A percentile compares a stretch with the other conserved stretches of the same genome.
phyloP scores from a whole-genome alignment of 2,888 invertebrate species.

The Epinotia nisella region DNA sequence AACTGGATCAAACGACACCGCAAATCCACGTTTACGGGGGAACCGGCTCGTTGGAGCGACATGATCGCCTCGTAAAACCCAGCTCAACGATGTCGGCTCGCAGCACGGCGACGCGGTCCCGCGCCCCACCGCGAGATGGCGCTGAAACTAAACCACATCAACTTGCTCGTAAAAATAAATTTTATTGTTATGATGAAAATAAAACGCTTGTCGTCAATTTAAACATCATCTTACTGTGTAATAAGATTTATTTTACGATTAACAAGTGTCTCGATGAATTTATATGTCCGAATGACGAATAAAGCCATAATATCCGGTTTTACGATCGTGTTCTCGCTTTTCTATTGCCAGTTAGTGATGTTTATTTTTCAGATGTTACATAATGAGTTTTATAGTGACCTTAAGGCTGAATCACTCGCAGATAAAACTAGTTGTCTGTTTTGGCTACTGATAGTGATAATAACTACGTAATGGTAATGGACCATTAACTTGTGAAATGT shows the following conservation, averaged over 20 bases:
- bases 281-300: constrained; percentile 82
- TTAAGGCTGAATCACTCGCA: constrained; percentile 58
- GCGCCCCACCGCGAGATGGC: constrained; percentile 70
- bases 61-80: constrained; percentile 69
- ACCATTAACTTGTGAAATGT: constrained; percentile 33
- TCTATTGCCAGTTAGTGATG: constrained; percentile 74
- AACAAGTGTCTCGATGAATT: constrained; percentile 85
- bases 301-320: constrained; percentile 80
- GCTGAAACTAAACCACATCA: constrained; percentile 63
- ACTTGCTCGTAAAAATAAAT: constrained; percentile 81
- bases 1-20: constrained; percentile 52
- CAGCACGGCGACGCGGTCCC: constrained; percentile 62
- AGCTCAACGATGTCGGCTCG: constrained; percentile 67
- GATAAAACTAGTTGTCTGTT: constrained; percentile 55
- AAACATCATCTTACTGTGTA: constrained; percentile 83
- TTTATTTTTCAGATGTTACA: constrained; percentile 66
- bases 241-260: constrained; percentile 85
- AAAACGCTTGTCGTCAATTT: constrained; percentile 85
- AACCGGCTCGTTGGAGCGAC: constrained; percentile 70
- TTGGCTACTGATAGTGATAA: constrained; percentile 44
- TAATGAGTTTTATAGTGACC: constrained; percentile 60
- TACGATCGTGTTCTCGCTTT: constrained; percentile 77
- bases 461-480: constrained; percentile 38
- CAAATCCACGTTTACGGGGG: constrained; percentile 72
- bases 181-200: constrained; percentile 85